phyloP scores from a whole-genome alignment of 2,797 vertebrate genomes.

The Aldrovandia affinis region DNA sequence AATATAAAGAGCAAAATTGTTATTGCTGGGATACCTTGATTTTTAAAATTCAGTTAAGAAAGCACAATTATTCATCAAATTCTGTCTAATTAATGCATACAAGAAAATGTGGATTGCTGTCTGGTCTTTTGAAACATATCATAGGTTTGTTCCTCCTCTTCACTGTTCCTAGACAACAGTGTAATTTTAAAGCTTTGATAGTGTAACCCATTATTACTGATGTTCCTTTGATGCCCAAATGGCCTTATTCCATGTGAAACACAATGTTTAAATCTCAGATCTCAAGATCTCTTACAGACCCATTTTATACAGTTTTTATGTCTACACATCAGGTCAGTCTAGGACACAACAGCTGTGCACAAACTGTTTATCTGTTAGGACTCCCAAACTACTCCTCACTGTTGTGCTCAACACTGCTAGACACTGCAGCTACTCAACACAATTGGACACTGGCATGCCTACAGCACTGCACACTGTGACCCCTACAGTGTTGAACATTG shows the following conservation, averaged over 20 bases:
- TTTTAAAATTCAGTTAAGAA: too few relatives aligned
- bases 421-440: background rate
- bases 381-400: background rate
- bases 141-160: background rate
- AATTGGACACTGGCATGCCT: background rate
- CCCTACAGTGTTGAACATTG: background rate
- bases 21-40: too few relatives aligned
- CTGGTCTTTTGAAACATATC: background rate
- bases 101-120: background rate
- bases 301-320: background rate
- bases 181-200: background rate
- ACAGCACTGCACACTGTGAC: background rate
- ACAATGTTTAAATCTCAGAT: background rate
- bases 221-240: background rate
- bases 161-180: background rate
- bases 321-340: background rate
- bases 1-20: too few relatives aligned
- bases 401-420: background rate
- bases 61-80: background rate
- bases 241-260: background rate
- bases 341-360: background rate
- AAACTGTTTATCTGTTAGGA: background rate
- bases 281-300: background rate
- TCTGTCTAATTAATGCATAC: slow-evolving; percentile 9
- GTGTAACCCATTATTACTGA: background rate